Evolutionary conservation across 1,140 invertebrate species (phyloP).

Genomic region (Ericerus pela): DNA sequence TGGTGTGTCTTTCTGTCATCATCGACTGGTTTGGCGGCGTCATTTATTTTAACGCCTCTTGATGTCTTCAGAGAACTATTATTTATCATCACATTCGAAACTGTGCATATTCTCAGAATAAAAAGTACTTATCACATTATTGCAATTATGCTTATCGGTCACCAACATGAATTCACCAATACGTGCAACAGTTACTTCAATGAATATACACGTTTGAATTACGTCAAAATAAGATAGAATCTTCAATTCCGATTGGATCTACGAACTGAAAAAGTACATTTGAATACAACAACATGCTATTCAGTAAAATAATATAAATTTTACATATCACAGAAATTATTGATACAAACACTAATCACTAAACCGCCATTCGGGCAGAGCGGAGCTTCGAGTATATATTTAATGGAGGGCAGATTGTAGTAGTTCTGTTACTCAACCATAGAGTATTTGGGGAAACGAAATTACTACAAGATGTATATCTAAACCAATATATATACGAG

Average conservation of each 20-base stretch:
- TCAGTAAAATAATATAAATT: background rate
- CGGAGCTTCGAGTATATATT: background rate
- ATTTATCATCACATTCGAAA: background rate
- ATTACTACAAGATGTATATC: too few species aligned
- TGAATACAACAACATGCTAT: background rate
- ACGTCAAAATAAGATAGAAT: too few species aligned
- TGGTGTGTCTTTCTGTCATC: background rate
- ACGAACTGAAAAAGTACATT: too few species aligned
- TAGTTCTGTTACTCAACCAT: background rate
- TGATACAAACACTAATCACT: conserved; percentile 9
- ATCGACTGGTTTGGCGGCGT: background rate
- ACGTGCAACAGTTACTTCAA: too few species aligned
- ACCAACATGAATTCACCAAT: too few species aligned
- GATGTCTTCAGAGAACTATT: background rate
- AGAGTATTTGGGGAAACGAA: too few species aligned
- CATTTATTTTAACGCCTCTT: conserved; percentile 5
- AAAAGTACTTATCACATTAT: background rate
- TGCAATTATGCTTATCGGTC: too few species aligned
- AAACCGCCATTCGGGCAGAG: conserved; percentile 3
- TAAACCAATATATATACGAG: too few species aligned
- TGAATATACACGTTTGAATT: too few species aligned
- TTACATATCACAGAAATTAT: background rate
- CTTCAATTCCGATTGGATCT: too few species aligned
- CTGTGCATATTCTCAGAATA: background rate
- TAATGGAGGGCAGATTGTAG: background rate